These are phyloP conservation scores for Cavia porcellus DNA, from an alignment of 2,113 vertebrate genomes.

Conservation along the genomic window DNA sequence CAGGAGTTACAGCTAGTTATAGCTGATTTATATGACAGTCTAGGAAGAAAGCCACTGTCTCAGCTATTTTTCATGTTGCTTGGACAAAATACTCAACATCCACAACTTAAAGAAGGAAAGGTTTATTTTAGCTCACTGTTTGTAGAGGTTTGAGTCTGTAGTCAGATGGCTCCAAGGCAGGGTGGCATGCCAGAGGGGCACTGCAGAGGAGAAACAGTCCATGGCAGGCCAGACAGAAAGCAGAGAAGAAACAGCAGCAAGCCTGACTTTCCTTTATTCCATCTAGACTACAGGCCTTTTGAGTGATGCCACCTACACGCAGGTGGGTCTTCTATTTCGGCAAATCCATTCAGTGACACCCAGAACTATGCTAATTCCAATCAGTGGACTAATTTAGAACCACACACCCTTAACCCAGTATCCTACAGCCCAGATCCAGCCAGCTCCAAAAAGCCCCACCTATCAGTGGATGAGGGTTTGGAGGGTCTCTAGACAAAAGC, in stretches of 20 bases:
- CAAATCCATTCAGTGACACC: background rate
- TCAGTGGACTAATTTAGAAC: background rate
- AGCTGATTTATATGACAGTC: background rate
- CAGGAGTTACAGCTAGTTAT: background rate
- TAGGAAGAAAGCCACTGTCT: background rate
- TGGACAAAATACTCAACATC: background rate
- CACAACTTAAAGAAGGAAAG: background rate
- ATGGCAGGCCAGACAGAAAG: background rate
- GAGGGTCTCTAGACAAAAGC: background rate
- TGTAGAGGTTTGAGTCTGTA: background rate
- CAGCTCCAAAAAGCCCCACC: background rate
- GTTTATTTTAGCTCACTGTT: background rate
- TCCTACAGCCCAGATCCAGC: background rate
- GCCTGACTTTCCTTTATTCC: background rate
- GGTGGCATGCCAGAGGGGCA: background rate
- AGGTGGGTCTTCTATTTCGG: background rate
- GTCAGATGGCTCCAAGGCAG: background rate
- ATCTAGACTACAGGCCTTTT: background rate
- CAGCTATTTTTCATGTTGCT: background rate
- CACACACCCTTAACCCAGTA: background rate
- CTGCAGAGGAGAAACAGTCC: background rate
- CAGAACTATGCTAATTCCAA: background rate
- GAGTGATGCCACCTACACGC: background rate
- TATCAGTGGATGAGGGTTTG: background rate
- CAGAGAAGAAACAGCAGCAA: background rate